Evolutionary conservation across 23 tunicate species (phyloP).

Genomic region (Aplidium turbinatum): DNA sequence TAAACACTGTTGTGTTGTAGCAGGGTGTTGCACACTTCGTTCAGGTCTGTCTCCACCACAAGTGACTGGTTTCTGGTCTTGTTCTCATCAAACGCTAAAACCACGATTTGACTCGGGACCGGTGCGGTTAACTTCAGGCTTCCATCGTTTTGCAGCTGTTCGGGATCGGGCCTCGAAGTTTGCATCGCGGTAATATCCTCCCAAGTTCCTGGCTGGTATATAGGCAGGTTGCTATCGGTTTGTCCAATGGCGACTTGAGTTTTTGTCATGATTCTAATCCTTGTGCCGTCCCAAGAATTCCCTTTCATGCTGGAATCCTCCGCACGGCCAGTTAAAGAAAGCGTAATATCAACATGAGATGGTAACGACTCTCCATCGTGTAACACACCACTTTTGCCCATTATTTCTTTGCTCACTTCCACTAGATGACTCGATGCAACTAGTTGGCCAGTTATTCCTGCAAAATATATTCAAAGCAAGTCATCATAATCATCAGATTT

Average conservation of each 20-base stretch:
- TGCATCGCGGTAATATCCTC: constrained; percentile 38
- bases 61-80: background rate
- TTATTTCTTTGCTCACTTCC: constrained; percentile 54
- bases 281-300: constrained; percentile 15
- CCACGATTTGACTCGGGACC: constrained; percentile 56
- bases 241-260: background rate
- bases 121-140: constrained; percentile 23
- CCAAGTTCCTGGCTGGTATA: constrained; percentile 28
- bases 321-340: constrained; percentile 45
- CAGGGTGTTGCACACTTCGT: constrained; percentile 34
- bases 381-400: constrained; percentile 53
- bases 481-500: no score
- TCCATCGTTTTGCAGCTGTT: constrained; percentile 16
- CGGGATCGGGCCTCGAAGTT: constrained; percentile 2
- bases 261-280: constrained; percentile 41
- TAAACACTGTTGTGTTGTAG: constrained; percentile 26
- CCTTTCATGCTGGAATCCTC: background rate
- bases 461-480: no score
- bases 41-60: constrained; percentile 15
- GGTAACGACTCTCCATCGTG: constrained; percentile 61
- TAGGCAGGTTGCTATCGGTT: background rate
- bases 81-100: constrained; percentile 52
- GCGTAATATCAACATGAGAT: constrained; percentile 19
- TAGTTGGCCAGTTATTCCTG: constrained; percentile 47
- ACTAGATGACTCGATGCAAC: constrained; percentile 70